Percentiles rank a stretch among this genome's conserved stretches.
Conservation (phyloP, 2,113 vertebrate species). For the Lagopus muta region DNA sequence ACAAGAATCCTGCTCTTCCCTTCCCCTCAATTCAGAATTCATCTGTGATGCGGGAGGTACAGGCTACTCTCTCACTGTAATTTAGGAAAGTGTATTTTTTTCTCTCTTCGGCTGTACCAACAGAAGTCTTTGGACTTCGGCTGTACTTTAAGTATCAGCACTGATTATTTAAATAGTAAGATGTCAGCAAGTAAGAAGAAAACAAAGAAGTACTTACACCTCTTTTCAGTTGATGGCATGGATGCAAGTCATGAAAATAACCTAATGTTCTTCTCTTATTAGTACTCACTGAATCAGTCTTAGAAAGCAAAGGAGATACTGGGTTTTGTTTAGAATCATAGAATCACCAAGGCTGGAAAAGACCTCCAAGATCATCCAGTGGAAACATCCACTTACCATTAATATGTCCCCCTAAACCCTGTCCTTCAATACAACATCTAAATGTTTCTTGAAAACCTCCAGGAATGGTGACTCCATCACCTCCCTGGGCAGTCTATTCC, state of each 20-base stretch:
- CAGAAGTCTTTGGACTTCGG: background rate
- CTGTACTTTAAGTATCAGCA: background rate
- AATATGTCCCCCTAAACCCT: too few species aligned
- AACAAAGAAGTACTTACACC: background rate
- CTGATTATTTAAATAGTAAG: background rate
- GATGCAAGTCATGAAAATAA: background rate
- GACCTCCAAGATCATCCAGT: too few species aligned
- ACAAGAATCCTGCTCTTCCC: background rate
- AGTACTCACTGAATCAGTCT: background rate
- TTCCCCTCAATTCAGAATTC: background rate
- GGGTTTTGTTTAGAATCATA: background rate
- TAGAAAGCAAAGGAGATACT: background rate
- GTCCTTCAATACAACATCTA: too few species aligned
- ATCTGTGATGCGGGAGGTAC: background rate
- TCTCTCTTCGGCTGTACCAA: background rate
- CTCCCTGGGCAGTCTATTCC: too few species aligned
- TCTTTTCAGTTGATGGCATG: background rate
- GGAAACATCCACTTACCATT: too few species aligned
- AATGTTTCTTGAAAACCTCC: too few species aligned
- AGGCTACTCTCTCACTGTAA: background rate
- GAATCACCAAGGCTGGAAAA: too few species aligned
- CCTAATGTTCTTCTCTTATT: background rate
- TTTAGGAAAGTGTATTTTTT: background rate
- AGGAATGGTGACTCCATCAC: too few species aligned
- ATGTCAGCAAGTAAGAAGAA: background rate